Conservation (phyloP, 2,113 vertebrate genomes). For the Isichthys henryi region DNA sequence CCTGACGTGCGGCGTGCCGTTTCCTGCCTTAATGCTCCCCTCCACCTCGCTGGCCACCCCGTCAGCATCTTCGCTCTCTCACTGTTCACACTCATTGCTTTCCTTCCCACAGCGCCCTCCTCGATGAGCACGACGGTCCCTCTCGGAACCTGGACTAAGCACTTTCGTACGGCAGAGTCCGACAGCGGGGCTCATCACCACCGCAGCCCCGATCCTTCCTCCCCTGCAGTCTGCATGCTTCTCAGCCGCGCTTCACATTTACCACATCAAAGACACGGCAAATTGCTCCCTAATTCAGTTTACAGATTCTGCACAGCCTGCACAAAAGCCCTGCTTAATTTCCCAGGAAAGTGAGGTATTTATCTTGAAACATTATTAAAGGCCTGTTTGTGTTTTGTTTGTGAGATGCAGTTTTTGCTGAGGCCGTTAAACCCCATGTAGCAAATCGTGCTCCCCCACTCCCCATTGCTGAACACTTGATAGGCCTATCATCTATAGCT, state of each 20-base stretch:
- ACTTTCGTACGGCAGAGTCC: slow-evolving; percentile 54
- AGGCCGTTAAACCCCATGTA: slow-evolving; percentile 48
- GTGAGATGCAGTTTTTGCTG: slow-evolving; percentile 67
- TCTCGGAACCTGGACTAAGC: slow-evolving; percentile 58
- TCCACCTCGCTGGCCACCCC: slow-evolving; percentile 55
- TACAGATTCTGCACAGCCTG: slow-evolving; percentile 59
- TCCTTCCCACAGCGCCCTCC: slow-evolving; percentile 55
- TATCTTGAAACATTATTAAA: slow-evolving; percentile 63
- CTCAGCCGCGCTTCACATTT: slow-evolving; percentile 54
- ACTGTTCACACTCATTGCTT: slow-evolving; percentile 58
- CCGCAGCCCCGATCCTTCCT: slow-evolving; percentile 41
- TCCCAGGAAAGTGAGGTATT: slow-evolving; percentile 56
- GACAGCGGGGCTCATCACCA: slow-evolving; percentile 47
- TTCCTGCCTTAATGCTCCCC: slow-evolving; percentile 42
- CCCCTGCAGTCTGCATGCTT: slow-evolving; percentile 56
- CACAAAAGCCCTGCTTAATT: slow-evolving; percentile 57
- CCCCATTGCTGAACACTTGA: slow-evolving; percentile 59
- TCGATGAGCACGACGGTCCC: slow-evolving; percentile 49
- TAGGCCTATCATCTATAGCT: slow-evolving; percentile 55
- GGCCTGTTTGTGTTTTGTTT: slow-evolving; percentile 47
- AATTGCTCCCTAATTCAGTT: slow-evolving; percentile 69
- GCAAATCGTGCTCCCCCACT: slow-evolving; percentile 50
- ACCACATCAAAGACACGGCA: slow-evolving; percentile 61
- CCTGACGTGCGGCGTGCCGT: not conserved
- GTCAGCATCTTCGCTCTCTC: slow-evolving; percentile 60